phyloP scores from a whole-genome alignment of 2,888 invertebrate species.

The Amphipoea oculea region DNA sequence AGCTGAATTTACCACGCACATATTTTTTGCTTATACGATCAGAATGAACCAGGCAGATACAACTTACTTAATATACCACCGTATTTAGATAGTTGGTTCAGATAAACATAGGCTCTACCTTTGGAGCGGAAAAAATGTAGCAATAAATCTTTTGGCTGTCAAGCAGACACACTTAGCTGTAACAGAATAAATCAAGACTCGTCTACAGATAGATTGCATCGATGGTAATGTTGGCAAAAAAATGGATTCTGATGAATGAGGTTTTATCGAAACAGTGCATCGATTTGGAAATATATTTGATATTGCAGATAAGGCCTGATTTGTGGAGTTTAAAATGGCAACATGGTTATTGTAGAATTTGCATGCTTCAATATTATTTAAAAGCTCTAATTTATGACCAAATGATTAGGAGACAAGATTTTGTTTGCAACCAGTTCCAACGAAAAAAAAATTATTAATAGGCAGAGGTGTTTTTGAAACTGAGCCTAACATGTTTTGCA shows the following conservation, averaged over 20 bases:
- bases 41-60: constrained; percentile 41
- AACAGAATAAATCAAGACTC: constrained; percentile 83
- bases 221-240: constrained; percentile 73
- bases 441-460: background rate
- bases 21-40: constrained; percentile 39
- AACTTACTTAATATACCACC: constrained; percentile 65
- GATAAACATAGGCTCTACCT: constrained; percentile 73
- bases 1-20: constrained; percentile 16
- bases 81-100: constrained; percentile 68
- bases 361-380: background rate
- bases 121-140: constrained; percentile 78
- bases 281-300: background rate
- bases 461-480: background rate
- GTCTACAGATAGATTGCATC: constrained; percentile 76
- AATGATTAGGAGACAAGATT: background rate
- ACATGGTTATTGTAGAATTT: background rate
- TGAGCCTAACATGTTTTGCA: background rate
- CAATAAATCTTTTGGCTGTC: constrained; percentile 84
- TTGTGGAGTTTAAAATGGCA: background rate
- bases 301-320: background rate
- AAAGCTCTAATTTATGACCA: background rate
- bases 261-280: constrained; percentile 6
- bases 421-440: background rate
- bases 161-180: constrained; percentile 80
- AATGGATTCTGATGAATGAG: constrained; percentile 20